Evolutionary conservation across 2,797 vertebrate species (phyloP).

Genomic region (Tokudaia tokunoshimensis): DNA sequence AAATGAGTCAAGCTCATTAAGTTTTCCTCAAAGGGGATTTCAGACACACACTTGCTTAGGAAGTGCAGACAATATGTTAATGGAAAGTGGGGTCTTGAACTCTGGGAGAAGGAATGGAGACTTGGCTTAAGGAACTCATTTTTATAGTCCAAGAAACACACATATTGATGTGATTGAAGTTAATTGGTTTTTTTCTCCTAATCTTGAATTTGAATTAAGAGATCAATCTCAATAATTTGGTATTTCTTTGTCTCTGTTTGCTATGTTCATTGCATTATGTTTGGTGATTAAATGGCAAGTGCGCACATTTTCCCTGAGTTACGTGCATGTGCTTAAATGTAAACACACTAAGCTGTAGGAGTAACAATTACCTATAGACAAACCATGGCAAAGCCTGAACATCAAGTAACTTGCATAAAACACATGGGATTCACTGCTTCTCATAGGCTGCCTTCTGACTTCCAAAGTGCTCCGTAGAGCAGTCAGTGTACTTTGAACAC

Average conservation of each 20-base stretch:
- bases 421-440: background rate
- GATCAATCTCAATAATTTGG: background rate
- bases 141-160: background rate
- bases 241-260: slow-evolving; percentile 35
- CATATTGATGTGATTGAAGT: background rate
- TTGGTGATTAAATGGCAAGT: slow-evolving; percentile 14
- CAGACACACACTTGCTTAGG: background rate
- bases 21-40: slow-evolving; percentile 34
- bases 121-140: background rate
- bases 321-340: background rate
- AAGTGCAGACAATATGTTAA: background rate
- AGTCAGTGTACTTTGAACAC: background rate
- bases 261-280: background rate
- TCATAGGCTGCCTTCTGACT: background rate
- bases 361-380: accelerated
- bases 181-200: background rate
- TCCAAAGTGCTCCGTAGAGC: background rate
- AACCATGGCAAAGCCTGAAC: background rate
- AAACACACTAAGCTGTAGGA: background rate
- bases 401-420: background rate
- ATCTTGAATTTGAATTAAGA: slow-evolving; percentile 58
- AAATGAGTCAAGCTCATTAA: background rate
- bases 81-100: background rate
- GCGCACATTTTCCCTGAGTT: slow-evolving; percentile 18
- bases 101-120: background rate